Evolutionary conservation across 2,113 vertebrate genomes (phyloP).

Genomic region (Anarhynchus alexandrinus): DNA sequence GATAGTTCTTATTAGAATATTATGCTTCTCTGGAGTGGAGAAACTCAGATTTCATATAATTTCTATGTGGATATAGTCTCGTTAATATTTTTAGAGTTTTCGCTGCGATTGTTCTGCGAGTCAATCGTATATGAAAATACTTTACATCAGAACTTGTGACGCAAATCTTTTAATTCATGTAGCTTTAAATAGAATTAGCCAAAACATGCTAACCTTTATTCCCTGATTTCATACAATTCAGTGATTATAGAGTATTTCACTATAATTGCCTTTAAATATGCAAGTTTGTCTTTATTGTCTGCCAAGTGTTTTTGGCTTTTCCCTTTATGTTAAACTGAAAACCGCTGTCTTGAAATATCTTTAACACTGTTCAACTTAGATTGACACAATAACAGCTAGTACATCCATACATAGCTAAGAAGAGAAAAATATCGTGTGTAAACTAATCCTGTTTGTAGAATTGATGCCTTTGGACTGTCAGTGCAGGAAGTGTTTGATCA

Average conservation of each 20-base stretch:
- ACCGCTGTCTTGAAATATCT: not conserved
- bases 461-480: not conserved
- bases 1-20: slow-evolving; percentile 84
- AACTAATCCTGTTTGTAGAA: not conserved
- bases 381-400: not conserved
- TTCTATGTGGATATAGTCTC: slow-evolving; percentile 33
- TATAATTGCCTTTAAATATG: not conserved
- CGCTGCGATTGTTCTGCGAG: not conserved
- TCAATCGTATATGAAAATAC: not conserved
- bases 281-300: slow-evolving; percentile 14
- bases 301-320: not conserved
- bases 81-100: not conserved
- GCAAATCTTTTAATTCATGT: not conserved
- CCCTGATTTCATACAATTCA: not conserved
- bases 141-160: not conserved
- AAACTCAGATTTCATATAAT: slow-evolving; percentile 32
- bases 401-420: not conserved
- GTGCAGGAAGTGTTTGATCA: not conserved
- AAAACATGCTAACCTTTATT: not conserved
- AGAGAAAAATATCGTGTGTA: not conserved
- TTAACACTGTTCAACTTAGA: not conserved
- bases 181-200: not conserved
- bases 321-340: not conserved
- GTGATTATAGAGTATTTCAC: not conserved
- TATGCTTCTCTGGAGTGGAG: slow-evolving; percentile 66